Evolutionary conservation across 2,888 invertebrate genomes (phyloP), one percentile per base, ranked within the genome.

Genomic region (Criorhina ranunculi): DNA sequence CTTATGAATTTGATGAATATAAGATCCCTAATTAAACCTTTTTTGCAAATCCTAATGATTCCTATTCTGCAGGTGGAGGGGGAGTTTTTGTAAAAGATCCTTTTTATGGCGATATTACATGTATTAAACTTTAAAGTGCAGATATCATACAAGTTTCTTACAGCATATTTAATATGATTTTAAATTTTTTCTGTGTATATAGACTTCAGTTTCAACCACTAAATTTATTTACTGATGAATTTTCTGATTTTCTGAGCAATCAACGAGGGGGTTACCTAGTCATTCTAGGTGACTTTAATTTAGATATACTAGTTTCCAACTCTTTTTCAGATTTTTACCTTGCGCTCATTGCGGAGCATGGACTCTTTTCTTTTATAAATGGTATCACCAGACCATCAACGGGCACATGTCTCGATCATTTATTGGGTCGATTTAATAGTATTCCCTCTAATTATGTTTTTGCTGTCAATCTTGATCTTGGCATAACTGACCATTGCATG

Each of bases 361-460:
- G 9, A 3, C 24, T 57, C 1, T 35, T 33, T 12, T 55, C 55
- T 2, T 35, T 55, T 9, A 31, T 55, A 12, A 55, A 35, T n/a
- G 33, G 15, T 6, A 11, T 29, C 8, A 64, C 62, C n/a, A 64
- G 35, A 33, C 49, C 33, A 19, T 17, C n/a, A 15, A 12, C 46
- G 33, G 40, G 49, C 17, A 24, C 46, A 12, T 64, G 62, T 15
- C 46, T 35, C 12, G 62, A 46, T 15, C 53, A 53, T 53, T 15
- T 33, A 15, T 12, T 51, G 0, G 15, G 53, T 31, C 35, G 55
- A 5, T 57, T 33, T 33, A 9, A 6, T 3, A 31, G 5, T 35
- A 33, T 57, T 11, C 35, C 35, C 15, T 12, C 15, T 8, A 19
- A 53, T 15, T 3, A 53, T 17, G 33, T 12, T 33, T 5, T 19